A percentile compares a stretch with the other conserved stretches of the same genome.
Evolutionary conservation across 2,113 vertebrate species (phyloP).

Genomic region (Scatophagus argus): DNA sequence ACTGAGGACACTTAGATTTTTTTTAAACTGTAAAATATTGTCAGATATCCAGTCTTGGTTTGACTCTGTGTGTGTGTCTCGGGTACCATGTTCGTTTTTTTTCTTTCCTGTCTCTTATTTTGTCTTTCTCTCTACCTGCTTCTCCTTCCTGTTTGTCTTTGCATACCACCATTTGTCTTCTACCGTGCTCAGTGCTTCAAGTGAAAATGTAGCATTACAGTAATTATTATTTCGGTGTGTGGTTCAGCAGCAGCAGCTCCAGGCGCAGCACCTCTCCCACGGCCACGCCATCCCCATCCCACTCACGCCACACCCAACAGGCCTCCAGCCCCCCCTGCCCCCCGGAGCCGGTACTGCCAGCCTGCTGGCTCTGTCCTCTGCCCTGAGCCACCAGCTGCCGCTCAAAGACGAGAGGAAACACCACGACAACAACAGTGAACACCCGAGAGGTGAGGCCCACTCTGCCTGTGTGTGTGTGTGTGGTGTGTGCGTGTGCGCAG

Average conservation of each 20-base stretch:
- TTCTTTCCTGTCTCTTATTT: background rate
- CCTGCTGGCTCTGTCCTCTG: conserved; percentile 89
- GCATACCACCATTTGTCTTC: background rate
- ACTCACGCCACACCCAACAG: conserved; percentile 92
- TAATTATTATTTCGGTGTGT: conserved; percentile 35
- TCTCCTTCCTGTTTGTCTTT: background rate
- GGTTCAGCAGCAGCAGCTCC: conserved; percentile 96
- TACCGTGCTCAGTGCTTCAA: background rate
- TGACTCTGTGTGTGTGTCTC: too few species aligned
- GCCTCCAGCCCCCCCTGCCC: conserved; percentile 90
- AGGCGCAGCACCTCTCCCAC: conserved; percentile 96
- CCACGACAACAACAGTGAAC: conserved; percentile 84
- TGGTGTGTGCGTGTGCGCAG: conserved; percentile 1
- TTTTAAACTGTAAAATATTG: too few species aligned
- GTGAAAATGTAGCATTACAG: background rate
- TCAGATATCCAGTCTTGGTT: too few species aligned
- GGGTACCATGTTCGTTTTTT: too few species aligned
- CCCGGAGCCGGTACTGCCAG: conserved; percentile 88
- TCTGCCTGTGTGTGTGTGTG: background rate
- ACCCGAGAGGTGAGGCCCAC: conserved; percentile 66
- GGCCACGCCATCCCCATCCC: conserved; percentile 94
- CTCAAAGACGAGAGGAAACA: conserved; percentile 97
- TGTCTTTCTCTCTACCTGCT: background rate
- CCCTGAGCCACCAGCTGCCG: conserved; percentile 91
- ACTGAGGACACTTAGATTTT: background rate